Evolutionary conservation across 2,797 vertebrate species (phyloP), one percentile per base, ranked within the genome.

Genomic region (Dendrocincla fuliginosa): DNA sequence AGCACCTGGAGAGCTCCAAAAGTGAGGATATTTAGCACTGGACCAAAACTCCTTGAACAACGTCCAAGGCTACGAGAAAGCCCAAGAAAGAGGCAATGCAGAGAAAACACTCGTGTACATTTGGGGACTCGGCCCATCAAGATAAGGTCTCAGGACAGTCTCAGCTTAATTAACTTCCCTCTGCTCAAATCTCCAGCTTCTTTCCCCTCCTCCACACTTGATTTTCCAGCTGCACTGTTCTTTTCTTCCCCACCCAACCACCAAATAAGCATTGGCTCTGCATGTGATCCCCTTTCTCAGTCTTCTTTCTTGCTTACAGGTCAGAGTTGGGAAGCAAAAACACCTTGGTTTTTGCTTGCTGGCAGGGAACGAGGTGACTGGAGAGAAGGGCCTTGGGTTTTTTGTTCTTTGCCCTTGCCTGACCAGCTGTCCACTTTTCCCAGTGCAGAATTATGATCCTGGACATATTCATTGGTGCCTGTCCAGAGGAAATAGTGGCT

Each of bases 191-290:
- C 52, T 88, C 65, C 84, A 80, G 68, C 75, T 87, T 59, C 87
- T 88, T 69, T 91, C 87, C 91, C 93, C 71, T 87, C 94, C 92
- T 93, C 90, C 91, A 92, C 78, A 89, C 92, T 84, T 67, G 89
- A 89, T 95, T 93, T 96, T 96, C 96, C 91, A 95, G 92, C 76
- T 89, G 65, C 57, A 63, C 91, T n/a, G 12, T 80, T 89, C 59
- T 95, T 85, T 92, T 89, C 82, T 86, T 94, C 95, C 77, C 80
- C 93, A 91, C 92, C 89, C 92, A 92, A 73, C 87, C 91, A 81
- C 94, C 77, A 88, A 84, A 73, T 78, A 63, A 92, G 83, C 70
- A 50, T 86, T 92, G 84, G 63, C 89, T 94, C 44, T 52, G 65
- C 41, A n/a, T 52, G 47, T 73, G 61, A 65, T 81, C 79, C 76